These are phyloP conservation scores for Callinectes sapidus DNA, from an alignment of 2,888 invertebrate genomes.

Conservation along the genomic window DNA sequence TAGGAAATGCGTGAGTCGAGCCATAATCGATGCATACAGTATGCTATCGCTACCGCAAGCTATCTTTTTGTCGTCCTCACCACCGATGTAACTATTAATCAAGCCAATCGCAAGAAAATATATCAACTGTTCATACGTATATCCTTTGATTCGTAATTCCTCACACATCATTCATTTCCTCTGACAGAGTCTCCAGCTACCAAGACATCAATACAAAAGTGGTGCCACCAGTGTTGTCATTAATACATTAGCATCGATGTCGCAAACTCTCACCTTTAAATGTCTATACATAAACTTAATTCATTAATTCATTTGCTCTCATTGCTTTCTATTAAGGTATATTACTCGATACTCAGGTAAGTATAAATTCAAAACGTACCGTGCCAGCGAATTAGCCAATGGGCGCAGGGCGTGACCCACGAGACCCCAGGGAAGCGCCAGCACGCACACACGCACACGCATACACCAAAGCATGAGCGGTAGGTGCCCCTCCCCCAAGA, in stretches of 20 bases:
- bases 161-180: no score
- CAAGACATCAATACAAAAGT: no score
- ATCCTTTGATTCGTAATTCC: no score
- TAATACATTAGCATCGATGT: not conserved
- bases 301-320: not conserved
- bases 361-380: not conserved
- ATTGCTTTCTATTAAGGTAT: not conserved
- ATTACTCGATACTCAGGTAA: not conserved
- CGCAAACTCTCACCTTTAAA: not conserved
- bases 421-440: not conserved
- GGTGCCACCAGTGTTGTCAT: no score
- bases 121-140: no score
- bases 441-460: not conserved
- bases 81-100: no score
- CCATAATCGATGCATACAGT: no score
- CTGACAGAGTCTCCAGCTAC: no score
- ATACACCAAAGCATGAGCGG: not conserved
- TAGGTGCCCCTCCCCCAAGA: not conserved
- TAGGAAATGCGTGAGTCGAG: no score
- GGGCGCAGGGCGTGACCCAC: not conserved
- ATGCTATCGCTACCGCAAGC: no score
- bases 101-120: no score
- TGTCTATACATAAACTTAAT: not conserved
- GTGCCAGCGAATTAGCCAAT: not conserved
- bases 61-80: no score